A percentile compares a stretch with the other conserved stretches of the same genome.
Evolutionary conservation across 1,140 invertebrate genomes (phyloP).

Genomic region (Pseudomyrmex gracilis): DNA sequence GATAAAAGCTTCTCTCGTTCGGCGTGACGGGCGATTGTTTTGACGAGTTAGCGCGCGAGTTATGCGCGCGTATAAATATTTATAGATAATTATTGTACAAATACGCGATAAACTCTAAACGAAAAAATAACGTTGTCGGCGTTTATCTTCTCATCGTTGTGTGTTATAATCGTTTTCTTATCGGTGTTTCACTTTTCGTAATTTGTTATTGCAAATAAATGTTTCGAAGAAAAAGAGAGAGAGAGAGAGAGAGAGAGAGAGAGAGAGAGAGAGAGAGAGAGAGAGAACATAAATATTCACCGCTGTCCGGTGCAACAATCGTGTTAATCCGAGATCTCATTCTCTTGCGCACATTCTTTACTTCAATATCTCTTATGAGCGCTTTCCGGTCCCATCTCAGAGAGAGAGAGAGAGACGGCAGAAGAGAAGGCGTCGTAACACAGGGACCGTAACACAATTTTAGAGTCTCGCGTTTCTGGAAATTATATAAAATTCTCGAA

Average conservation of each 20-base stretch:
- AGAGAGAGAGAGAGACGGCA: conserved; percentile 40
- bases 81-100: no score
- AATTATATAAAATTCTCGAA: neutral
- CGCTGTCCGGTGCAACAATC: conserved; percentile 20
- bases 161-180: no score
- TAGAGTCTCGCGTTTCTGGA: conserved; percentile 4
- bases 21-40: neutral
- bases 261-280: neutral
- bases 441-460: conserved; percentile 18
- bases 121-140: no score
- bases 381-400: conserved; percentile 30
- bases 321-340: conserved; percentile 24
- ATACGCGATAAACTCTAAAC: no score
- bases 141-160: no score
- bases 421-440: neutral
- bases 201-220: neutral
- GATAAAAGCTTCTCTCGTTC: neutral
- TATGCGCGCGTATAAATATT: neutral
- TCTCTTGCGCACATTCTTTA: conserved; percentile 27
- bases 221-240: neutral
- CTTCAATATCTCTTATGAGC: conserved; percentile 21
- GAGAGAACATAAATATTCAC: neutral
- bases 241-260: neutral
- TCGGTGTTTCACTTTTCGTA: no score
- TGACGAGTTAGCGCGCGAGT: neutral